phyloP scores from a whole-genome alignment of 2,888 invertebrate genomes.

The Pseudoips prasinana region DNA sequence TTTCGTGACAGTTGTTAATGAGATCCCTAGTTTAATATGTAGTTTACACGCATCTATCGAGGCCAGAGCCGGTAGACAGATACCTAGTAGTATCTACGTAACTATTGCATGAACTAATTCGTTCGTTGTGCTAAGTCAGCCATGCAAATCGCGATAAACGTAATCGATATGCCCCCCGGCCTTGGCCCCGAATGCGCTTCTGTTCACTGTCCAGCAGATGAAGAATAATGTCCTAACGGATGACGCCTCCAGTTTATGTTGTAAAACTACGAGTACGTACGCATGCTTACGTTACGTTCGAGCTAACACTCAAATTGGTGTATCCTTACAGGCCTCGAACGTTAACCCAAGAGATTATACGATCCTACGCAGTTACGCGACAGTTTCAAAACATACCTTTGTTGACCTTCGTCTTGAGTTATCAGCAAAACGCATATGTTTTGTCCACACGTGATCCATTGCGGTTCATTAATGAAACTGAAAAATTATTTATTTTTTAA shows the following conservation, averaged over 20 bases:
- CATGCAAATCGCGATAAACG: constrained; percentile 58
- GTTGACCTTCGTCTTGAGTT: too few relatives aligned
- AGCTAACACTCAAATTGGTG: constrained; percentile 30
- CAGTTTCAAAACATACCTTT: too few relatives aligned
- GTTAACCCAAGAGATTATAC: constrained; percentile 13
- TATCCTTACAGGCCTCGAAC: constrained; percentile 33
- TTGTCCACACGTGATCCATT: too few relatives aligned
- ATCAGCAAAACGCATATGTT: too few relatives aligned
- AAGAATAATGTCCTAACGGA: constrained; percentile 58
- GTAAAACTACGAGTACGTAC: constrained; percentile 53
- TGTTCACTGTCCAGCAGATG: constrained; percentile 54
- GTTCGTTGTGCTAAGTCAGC: constrained; percentile 35
- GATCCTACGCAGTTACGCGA: too few relatives aligned
- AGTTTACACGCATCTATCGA: constrained; percentile 16
- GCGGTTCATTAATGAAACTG: too few relatives aligned
- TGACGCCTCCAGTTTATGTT: constrained; percentile 44
- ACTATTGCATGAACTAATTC: constrained; percentile 25
- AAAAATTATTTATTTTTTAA: too few relatives aligned
- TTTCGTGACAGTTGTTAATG: constrained; percentile 20
- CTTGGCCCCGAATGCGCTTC: constrained; percentile 71
- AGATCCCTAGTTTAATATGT: constrained; percentile 9
- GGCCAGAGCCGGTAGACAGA: constrained; percentile 7
- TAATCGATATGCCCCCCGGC: constrained; percentile 64
- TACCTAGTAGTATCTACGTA: constrained; percentile 4
- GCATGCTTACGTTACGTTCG: constrained; percentile 32